Evolutionary conservation across 2,113 vertebrate species (phyloP), one percentile per base, ranked within the genome.

Genomic region (Haemorhous mexicanus): DNA sequence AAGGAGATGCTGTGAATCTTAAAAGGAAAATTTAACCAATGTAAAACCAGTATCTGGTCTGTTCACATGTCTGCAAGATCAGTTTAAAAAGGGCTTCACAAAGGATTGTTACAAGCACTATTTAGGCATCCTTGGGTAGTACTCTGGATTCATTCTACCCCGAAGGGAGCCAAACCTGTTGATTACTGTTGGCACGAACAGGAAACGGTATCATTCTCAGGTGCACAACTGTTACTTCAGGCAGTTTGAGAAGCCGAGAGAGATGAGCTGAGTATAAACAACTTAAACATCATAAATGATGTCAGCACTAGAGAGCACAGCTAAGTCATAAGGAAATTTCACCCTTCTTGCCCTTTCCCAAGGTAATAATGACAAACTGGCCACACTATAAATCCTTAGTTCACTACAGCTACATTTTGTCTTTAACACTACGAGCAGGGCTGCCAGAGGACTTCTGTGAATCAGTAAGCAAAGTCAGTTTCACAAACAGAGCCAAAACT

Each of bases 291-390:
- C 63, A n/a, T 3, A 30, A 79, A 53, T 11, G 20, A 79, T 7
- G 41, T 52, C 78, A 47, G 24, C 19, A 39, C 47, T 13, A 23
- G 67, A 9, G 64, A 76, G 68, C 30, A 46, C 58, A 50, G 72
- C 24, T 69, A 56, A 50, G 37, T 17, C 68, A 16, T 18, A 47
- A 17, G 12, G 30, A 35, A 85, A 32, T 33, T 21, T 24, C 8
- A 23, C 24, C 39, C 32, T 26, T 76, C n/a, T 32, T 74, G 67
- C 12, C 33, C 66, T 52, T 62, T 62, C 16, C 33, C 4, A 30
- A 32, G 41, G 41, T 33, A 55, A 9, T 9, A 49, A 18, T 0
- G 1, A 39, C 72, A 53, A n/a, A 32, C 6, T 13, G 24, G 35
- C n/a, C 28, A 21, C 4, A 9, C 7, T 15, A 10, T 5, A 43